Conservation (phyloP, 2,888 invertebrate species). For the Pheosia gnoma region DNA sequence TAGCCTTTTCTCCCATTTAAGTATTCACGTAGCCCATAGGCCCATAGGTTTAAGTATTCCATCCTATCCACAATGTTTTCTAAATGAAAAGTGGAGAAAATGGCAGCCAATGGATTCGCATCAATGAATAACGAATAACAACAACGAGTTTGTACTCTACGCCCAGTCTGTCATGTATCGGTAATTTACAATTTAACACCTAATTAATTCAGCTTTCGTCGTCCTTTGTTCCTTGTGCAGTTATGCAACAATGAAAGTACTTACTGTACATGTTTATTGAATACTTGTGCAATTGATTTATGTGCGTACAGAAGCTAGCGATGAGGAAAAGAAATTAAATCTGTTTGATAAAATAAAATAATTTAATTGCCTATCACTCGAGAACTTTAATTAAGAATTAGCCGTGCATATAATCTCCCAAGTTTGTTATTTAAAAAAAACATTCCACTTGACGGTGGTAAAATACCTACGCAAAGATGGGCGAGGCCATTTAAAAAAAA, state of each 20-base stretch:
- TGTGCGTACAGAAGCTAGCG: no score
- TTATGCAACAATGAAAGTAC: not conserved
- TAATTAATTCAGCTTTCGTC: not conserved
- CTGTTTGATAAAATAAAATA: no score
- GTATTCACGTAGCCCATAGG: slow-evolving; percentile 24
- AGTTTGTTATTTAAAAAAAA: no score
- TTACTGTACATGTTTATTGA: not conserved
- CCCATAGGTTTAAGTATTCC: slow-evolving; percentile 28
- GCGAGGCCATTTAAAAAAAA: no score
- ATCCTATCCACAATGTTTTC: slow-evolving; percentile 40
- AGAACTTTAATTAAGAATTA: no score
- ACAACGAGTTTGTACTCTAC: slow-evolving; percentile 9
- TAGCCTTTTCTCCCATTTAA: slow-evolving; percentile 4
- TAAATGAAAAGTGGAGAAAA: slow-evolving; percentile 52
- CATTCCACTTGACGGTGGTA: no score
- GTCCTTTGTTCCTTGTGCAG: not conserved
- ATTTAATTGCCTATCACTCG: no score
- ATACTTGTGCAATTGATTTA: no score
- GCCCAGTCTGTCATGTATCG: slow-evolving; percentile 11
- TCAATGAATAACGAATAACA: slow-evolving; percentile 32
- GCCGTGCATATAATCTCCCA: no score
- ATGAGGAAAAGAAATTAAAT: no score
- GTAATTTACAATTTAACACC: slow-evolving; percentile 14
- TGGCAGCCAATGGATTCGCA: slow-evolving; percentile 20
- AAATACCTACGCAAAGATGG: no score